phyloP scores from a whole-genome alignment of 2,113 vertebrate genomes.

The Peromyscus polionotus region DNA sequence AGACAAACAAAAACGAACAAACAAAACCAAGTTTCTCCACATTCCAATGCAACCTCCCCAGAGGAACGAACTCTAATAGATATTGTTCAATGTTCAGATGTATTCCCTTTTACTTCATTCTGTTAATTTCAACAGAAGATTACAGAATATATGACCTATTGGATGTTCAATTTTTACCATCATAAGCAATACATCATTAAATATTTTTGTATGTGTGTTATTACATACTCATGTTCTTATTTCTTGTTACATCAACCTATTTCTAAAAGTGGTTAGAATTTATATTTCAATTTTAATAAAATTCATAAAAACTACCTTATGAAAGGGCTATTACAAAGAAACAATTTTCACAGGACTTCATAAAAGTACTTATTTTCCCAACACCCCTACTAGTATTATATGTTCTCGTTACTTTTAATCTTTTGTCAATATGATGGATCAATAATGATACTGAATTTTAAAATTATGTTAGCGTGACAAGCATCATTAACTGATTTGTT shows the following conservation, averaged over 20 bases:
- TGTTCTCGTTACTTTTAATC: not conserved
- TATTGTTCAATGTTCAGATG: not conserved
- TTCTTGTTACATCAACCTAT: not conserved
- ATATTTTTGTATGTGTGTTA: not conserved
- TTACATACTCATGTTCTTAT: not conserved
- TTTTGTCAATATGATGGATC: not conserved
- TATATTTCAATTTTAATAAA: constrained; percentile 39
- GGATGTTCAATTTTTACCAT: not conserved
- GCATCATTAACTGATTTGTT: constrained; percentile 23
- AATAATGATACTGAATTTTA: not conserved
- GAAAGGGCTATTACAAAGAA: not conserved
- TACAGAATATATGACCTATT: not conserved
- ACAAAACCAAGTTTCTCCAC: not conserved
- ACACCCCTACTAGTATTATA: not conserved
- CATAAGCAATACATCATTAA: not conserved
- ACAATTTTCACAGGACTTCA: not conserved
- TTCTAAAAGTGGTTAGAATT: constrained; percentile 18
- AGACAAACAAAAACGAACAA: not conserved
- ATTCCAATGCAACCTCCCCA: not conserved
- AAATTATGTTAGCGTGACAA: not conserved
- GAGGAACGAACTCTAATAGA: not conserved
- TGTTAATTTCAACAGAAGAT: not conserved
- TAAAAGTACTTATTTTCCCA: not conserved
- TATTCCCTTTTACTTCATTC: not conserved
- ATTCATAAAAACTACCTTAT: not conserved